Evolutionary conservation across 1,140 invertebrate genomes (phyloP).

Genomic region (Habropoda laboriosa): DNA sequence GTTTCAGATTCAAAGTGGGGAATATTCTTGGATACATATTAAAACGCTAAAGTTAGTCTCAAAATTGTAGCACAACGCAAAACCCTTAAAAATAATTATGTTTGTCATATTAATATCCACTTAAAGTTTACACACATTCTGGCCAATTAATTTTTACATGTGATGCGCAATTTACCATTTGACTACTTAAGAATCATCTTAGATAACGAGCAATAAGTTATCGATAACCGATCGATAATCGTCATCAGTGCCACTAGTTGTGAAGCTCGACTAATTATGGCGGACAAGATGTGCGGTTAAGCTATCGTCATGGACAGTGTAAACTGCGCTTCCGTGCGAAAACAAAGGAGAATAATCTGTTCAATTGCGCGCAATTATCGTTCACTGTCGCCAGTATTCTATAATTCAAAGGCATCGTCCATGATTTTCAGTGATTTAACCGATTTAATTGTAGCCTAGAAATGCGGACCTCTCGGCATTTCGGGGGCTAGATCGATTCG

Average conservation of each 20-base stretch:
- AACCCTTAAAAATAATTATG: no score
- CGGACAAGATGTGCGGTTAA: neutral
- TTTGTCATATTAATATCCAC: no score
- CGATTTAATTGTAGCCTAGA: slow-evolving; percentile 21
- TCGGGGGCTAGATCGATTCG: slow-evolving; percentile 15
- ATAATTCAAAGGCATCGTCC: neutral
- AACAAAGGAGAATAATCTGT: neutral
- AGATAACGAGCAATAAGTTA: neutral
- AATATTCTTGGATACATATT: no score
- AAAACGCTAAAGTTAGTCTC: no score
- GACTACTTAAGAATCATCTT: neutral
- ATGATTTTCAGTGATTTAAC: slow-evolving; percentile 9
- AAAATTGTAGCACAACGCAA: neutral
- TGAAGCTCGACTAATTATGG: neutral
- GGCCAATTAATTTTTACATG: neutral
- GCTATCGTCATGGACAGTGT: neutral
- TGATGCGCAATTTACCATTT: neutral
- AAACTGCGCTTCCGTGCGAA: neutral
- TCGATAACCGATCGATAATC: neutral
- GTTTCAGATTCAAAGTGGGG: no score
- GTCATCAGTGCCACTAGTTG: neutral
- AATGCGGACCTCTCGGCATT: neutral
- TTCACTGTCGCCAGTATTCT: neutral
- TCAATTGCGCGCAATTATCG: neutral
- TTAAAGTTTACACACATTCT: no score